Percentiles rank a stretch among this genome's conserved stretches.
phyloP scores from a whole-genome alignment of 2,888 invertebrate genomes.

The Thera britannica region DNA sequence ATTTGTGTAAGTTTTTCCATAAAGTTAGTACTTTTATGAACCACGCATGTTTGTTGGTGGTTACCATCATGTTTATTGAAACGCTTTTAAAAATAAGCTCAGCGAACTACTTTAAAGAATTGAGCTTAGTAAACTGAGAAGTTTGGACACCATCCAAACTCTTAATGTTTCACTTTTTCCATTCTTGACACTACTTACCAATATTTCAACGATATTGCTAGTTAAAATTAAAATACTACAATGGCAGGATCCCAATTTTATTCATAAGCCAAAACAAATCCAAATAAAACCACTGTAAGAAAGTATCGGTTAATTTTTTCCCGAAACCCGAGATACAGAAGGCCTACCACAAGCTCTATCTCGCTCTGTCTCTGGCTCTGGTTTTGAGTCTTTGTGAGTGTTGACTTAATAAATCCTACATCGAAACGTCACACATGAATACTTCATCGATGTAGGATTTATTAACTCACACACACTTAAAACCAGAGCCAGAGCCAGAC shows the following conservation, averaged over 20 bases:
- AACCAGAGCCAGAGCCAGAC: too few species aligned
- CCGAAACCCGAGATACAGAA: slow-evolving; percentile 35
- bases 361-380: too few species aligned
- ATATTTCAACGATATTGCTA: slow-evolving; percentile 33
- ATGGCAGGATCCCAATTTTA: slow-evolving; percentile 29
- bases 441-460: too few species aligned
- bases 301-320: slow-evolving; percentile 25
- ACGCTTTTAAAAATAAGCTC: slow-evolving; percentile 1
- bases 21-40: too few species aligned
- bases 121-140: slow-evolving; percentile 10
- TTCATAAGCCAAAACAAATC: slow-evolving; percentile 17
- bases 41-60: not conserved
- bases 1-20: too few species aligned
- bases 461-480: too few species aligned
- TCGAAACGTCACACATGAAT: too few species aligned
- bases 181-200: slow-evolving; percentile 26
- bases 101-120: slow-evolving; percentile 13
- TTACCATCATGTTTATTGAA: slow-evolving; percentile 1
- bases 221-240: slow-evolving; percentile 33
- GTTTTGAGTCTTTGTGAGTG: too few species aligned
- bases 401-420: too few species aligned
- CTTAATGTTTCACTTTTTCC: slow-evolving; percentile 32
- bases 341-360: too few species aligned
- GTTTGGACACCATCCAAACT: slow-evolving; percentile 26
- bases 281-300: slow-evolving; percentile 14